Base-by-base conservation (phyloP, 2,113 vertebrate species). In the Zeus faber region DNA sequence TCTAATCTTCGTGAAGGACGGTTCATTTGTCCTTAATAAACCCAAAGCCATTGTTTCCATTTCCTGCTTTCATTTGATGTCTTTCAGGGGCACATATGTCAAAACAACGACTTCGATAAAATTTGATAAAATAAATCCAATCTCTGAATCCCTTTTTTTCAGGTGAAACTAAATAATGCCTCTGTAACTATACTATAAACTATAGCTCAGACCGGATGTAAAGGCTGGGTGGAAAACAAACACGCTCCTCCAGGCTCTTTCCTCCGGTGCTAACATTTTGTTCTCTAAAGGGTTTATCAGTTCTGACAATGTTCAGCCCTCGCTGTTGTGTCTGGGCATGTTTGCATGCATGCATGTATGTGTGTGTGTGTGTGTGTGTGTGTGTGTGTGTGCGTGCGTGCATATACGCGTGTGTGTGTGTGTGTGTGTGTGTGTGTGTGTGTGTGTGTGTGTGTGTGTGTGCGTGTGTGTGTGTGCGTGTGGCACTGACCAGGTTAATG, bases 401-500 rank as follows among this genome's bases (percentile, higher is more conserved):
- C 46, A 59, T 31, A 25, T 53, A 11, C 33, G 49, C 48, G 43
- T 48, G 33, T 41, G 33, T 37, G 7, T 13, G 33, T 37, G 11
- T 11, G 7, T 37, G 8, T 37, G 33, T 67, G 57, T 65, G 58
- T 61, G 48, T 53, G 50, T 46, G 50, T 54, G 52, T 71, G 69
- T 75, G 49, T 23, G 61, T 44, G 48, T 67, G 51, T 67, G 27
- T 25, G 49, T 33, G 18, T 58, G 40, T 58, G 62, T 47, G n/a
- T 55, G 22, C 47, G 66, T 64, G 64, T 70, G 64, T 71, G 54
- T n/a, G 63, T 76, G 74, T 79, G 68, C 84, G 72, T 62, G 50
- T 63, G 61, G 65, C 68, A 76, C 76, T 40, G 67, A 77, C 66
- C 79, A 74, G 83, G 87, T 89, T 89, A 85, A 86, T 88, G 78